Conservation (phyloP, 2,797 vertebrate species). For the Chloroceryle amazona region DNA sequence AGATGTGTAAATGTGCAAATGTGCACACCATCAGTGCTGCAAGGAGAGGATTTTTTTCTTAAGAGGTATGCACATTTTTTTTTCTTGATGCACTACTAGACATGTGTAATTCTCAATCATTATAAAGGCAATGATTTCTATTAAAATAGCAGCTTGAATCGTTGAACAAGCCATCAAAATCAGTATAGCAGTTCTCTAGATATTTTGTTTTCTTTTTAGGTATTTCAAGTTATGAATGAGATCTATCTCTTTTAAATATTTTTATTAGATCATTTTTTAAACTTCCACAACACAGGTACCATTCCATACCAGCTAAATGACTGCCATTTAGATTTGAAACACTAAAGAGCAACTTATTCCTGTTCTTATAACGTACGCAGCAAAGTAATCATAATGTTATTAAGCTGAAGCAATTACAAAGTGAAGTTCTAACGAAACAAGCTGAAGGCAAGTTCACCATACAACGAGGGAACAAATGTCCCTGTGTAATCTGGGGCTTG, state of each 20-base stretch:
- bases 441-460: neutral
- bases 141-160: neutral
- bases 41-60: neutral
- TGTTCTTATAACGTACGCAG: neutral
- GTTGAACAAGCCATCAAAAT: neutral
- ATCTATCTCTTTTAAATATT: neutral
- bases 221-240: neutral
- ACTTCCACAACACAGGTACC: neutral
- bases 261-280: neutral
- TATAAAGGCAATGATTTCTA: neutral
- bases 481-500: neutral
- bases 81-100: neutral
- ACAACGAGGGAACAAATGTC: neutral
- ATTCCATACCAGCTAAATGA: neutral
- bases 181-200: neutral
- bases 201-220: neutral
- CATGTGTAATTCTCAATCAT: neutral
- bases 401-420: neutral
- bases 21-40: neutral
- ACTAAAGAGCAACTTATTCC: neutral
- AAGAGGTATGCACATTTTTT: neutral
- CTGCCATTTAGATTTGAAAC: neutral
- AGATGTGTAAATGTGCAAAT: neutral
- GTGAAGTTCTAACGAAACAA: neutral
- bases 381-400: neutral